Base-by-base conservation (phyloP, 1,140 invertebrate genomes). In the Colletes gigas region DNA sequence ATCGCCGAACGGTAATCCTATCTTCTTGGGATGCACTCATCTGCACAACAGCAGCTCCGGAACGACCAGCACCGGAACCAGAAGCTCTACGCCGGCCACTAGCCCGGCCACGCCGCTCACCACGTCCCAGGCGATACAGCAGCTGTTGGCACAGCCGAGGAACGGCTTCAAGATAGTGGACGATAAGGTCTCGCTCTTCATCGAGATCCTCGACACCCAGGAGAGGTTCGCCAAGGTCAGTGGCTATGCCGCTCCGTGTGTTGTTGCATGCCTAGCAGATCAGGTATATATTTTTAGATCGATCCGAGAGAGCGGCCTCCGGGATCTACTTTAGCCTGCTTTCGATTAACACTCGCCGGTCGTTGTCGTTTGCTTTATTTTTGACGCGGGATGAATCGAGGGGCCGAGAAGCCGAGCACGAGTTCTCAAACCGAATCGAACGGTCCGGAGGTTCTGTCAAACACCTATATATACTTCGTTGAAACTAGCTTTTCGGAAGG, bases 131-230 rank as follows among this genome's bases (percentile, higher is more conserved):
- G 96, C 96, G 0, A 95, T 96, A 39, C 94, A 96, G 69, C 96
- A 96, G 85, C 91, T 96, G 59, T 90, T 96, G 39, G 92, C 94
- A 52, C 95, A 96, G 88, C 95, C 96, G 1, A 91, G 95, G 19
- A 96, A 97, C 88, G 96, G 96, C 3, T 96, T 96, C 90, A 95
- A 96, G 81, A 95, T 96, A 83, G 94, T 95, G 91, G 96, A 97
- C 84, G 96, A 97, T 91, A 96, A 96, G 88, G 94, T 97, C 84
- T 95, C 95, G 14, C 94, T 97, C 15, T 96, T 97, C 90, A 95
- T 97, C 86, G 96, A 97, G 81, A 97, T 97, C 81, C 94, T 97
- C 87, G 96, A 97, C 88, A 96, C 96, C 15, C 96, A 97, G 93
- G 96, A 97, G 91, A 94, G 95, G 88, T 96, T 97, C 87, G 96